A percentile compares a stretch with the other conserved stretches of the same genome.
phyloP scores from a whole-genome alignment of 92 coral and sea anemone species.

The Umimayanthus chanpuru region DNA sequence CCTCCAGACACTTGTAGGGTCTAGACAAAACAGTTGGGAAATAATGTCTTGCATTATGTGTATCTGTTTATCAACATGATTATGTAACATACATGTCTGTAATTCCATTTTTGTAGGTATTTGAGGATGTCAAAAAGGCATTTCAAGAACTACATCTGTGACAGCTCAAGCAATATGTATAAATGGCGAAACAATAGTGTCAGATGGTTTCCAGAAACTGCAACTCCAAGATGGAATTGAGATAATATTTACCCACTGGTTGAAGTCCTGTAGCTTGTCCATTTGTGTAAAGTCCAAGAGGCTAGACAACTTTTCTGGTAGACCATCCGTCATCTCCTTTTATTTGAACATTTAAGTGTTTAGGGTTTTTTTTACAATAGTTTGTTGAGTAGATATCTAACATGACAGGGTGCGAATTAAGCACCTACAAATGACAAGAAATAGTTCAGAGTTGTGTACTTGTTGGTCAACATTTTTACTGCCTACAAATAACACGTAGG shows the following conservation, averaged over 20 bases:
- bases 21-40: too few species aligned
- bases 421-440: too few species aligned
- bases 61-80: too few species aligned
- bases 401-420: too few species aligned
- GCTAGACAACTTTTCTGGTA: too few species aligned
- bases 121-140: constrained; percentile 36
- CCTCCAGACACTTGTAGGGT: too few species aligned
- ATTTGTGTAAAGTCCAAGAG: background rate
- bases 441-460: too few species aligned
- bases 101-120: constrained; percentile 10
- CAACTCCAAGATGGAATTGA: background rate
- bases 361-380: background rate
- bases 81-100: background rate
- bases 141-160: constrained; percentile 36
- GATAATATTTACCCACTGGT: background rate
- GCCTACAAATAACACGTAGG: background rate
- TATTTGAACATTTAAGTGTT: background rate
- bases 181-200: background rate
- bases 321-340: too few species aligned
- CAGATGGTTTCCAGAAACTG: background rate
- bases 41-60: too few species aligned
- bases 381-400: background rate
- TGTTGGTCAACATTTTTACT: too few species aligned
- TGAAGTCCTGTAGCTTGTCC: background rate
- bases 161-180: background rate